Percentiles rank a stretch among this genome's conserved stretches.
These are phyloP conservation scores for Calephelis perditalis DNA, from an alignment of 2,888 invertebrate species.

Conservation along the genomic window DNA sequence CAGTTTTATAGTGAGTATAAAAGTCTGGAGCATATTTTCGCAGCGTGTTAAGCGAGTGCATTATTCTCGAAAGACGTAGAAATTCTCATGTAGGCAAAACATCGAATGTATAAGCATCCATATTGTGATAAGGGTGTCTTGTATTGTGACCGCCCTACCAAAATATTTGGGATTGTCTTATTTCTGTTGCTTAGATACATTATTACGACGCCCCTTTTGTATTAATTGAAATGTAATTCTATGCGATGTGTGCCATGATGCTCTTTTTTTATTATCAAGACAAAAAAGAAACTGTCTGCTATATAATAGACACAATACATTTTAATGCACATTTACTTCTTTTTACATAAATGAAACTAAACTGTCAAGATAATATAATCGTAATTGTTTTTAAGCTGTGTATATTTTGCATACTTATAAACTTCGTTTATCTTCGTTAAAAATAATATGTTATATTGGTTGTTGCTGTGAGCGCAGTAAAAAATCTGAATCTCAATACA, in stretches of 20 bases:
- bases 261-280: too few relatives aligned
- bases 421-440: too few relatives aligned
- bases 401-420: too few relatives aligned
- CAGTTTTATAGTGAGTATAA: background rate
- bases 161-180: background rate
- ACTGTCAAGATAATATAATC: too few relatives aligned
- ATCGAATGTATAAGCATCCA: background rate
- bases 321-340: too few relatives aligned
- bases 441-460: too few relatives aligned
- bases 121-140: background rate
- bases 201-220: background rate
- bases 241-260: background rate
- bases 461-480: too few relatives aligned
- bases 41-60: slow-evolving; percentile 1
- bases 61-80: background rate
- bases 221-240: too few relatives aligned
- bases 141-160: background rate
- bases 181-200: background rate
- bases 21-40: background rate
- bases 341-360: too few relatives aligned
- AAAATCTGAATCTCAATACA: background rate
- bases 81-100: slow-evolving; percentile 1
- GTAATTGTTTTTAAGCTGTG: too few relatives aligned
- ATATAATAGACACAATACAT: too few relatives aligned
- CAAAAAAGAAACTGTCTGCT: too few relatives aligned